Conservation (phyloP, 2,797 vertebrate species). For the Psittacula echo region DNA sequence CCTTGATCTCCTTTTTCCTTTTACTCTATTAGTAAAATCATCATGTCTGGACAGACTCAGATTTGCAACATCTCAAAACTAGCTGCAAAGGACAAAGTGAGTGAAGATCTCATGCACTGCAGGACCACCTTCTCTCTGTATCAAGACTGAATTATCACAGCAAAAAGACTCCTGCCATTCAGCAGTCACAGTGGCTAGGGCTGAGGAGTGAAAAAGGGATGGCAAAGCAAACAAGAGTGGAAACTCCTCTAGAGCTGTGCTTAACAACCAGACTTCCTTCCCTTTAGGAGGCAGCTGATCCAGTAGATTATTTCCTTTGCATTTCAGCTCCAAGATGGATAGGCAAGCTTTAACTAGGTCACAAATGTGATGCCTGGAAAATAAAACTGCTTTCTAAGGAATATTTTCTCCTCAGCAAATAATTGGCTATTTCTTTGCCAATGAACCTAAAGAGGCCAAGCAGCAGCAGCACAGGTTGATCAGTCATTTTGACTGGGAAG, state of each 20-base stretch:
- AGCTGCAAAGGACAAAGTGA: background rate
- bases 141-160: background rate
- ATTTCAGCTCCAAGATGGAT: conserved; percentile 8
- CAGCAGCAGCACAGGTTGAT: background rate
- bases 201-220: background rate
- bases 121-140: background rate
- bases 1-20: background rate
- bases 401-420: conserved; percentile 3
- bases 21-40: background rate
- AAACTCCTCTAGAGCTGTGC: background rate
- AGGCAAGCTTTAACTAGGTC: conserved; percentile 31
- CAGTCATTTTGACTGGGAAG: background rate
- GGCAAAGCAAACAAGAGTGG: background rate
- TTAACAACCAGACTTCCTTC: background rate
- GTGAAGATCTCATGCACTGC: background rate
- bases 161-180: background rate
- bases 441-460: background rate
- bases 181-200: background rate
- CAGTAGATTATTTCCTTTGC: background rate
- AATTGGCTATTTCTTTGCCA: conserved; percentile 9
- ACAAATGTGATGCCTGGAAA: background rate
- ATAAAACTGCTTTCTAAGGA: conserved; percentile 34
- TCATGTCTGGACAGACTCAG: accelerated
- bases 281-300: background rate
- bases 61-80: background rate